A percentile compares a stretch with the other conserved stretches of the same genome.
Conservation (phyloP, 1,140 invertebrate genomes). For the Tetramorium parvispinum region DNA sequence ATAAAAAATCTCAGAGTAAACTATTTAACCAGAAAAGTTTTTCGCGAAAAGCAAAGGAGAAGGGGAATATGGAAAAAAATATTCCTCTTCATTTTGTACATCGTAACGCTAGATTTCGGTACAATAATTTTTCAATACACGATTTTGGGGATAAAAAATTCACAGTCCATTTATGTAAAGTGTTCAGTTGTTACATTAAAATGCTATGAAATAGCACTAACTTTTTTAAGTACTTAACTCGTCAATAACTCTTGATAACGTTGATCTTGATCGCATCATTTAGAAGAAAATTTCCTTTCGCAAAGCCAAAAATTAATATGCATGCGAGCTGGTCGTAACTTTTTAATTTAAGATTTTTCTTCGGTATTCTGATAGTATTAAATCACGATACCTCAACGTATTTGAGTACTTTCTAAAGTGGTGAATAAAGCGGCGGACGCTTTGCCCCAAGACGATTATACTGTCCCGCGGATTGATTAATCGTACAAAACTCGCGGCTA, state of each 20-base stretch:
- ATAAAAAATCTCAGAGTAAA: neutral
- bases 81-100: neutral
- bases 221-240: neutral
- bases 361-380: neutral
- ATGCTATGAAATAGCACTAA: neutral
- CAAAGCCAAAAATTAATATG: constrained; percentile 12
- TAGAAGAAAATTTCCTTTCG: neutral
- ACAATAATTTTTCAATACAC: neutral
- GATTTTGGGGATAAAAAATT: neutral
- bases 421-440: neutral
- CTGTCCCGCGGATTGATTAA: neutral
- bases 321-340: constrained; percentile 3
- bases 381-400: constrained; percentile 9
- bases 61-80: neutral
- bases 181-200: neutral
- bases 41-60: neutral
- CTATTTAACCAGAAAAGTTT: neutral
- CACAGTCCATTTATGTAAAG: constrained; percentile 4
- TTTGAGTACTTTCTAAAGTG: constrained; percentile 28
- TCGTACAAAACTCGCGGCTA: constrained; percentile 28
- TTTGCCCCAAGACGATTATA: constrained; percentile 11
- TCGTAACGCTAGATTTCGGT: neutral
- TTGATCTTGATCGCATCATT: neutral
- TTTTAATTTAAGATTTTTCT: constrained; percentile 49
- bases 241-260: neutral